Base-by-base conservation (phyloP, 2,113 vertebrate genomes). In the Oenanthe melanoleuca region DNA sequence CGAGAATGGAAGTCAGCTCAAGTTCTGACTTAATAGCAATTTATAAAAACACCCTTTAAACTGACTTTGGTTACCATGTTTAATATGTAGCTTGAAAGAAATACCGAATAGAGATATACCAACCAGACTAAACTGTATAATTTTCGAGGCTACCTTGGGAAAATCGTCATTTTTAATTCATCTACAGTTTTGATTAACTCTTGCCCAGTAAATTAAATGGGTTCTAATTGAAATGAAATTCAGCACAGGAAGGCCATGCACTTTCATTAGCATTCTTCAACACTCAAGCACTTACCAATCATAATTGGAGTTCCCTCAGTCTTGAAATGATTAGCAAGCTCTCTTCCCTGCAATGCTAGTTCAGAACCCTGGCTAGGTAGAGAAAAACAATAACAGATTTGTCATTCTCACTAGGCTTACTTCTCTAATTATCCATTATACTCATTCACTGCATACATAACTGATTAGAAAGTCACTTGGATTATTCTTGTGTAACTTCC, bases 251-350 rank as follows among this genome's bases (percentile, higher is more conserved):
- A 86, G n/a, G 21, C 26, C 53, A 44, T 0, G 2, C 22, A 22
- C 50, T 74, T 63, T 19, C 50, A 47, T 3, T 26, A 25, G 44
- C 38, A 28, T 66, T 77, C 44, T 78, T 67, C 3, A 6, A 16
- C 24, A 56, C 33, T 49, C 1, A 14, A 78, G 73, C 31, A 84
- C 98, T 98, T 97, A 99, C 99, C 99, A 19, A 99, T 99, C 99
- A 99, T 99, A 40, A 99, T 18, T 13, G 99, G 99, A 31, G 99
- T 99, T 88, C 99, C 99, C 93, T 99, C 98, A 40, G 92, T 98
- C 53, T 98, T 97, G 96, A 99, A 99, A 92, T 99, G 99, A 97
- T 97, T 98, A 34, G 98, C 98, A 96, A 99, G 98, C 92, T 99
- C 99, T 97, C 99, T 98, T 92, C 99, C 99, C 96, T 98, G 98